Conservation (phyloP, 1,140 invertebrate species). For the Idris sp. region DNA sequence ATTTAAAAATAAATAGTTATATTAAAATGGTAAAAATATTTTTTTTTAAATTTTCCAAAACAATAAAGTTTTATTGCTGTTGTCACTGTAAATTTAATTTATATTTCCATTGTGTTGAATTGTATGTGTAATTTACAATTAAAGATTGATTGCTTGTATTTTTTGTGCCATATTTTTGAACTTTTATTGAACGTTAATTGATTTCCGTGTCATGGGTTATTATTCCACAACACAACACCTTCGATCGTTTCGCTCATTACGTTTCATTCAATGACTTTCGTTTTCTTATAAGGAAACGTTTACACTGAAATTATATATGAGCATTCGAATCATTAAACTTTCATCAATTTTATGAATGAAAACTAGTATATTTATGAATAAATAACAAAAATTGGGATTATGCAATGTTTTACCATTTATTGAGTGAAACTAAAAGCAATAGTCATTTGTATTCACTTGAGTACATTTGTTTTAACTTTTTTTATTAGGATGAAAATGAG, state of each 20-base stretch:
- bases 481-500: too few relatives aligned
- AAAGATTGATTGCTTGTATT: too few relatives aligned
- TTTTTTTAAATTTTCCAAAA: too few relatives aligned
- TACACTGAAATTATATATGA: slow-evolving; percentile 25
- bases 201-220: slow-evolving; percentile 30
- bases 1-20: too few relatives aligned
- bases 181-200: slow-evolving; percentile 32
- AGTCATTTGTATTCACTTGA: too few relatives aligned
- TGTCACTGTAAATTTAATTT: too few relatives aligned
- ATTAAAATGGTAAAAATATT: too few relatives aligned
- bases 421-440: background rate
- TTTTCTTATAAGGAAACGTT: slow-evolving; percentile 41
- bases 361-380: slow-evolving; percentile 9
- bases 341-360: slow-evolving; percentile 38
- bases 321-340: slow-evolving; percentile 33
- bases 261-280: slow-evolving; percentile 36
- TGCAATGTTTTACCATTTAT: background rate
- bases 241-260: slow-evolving; percentile 21
- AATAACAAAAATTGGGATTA: background rate
- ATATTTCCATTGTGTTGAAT: too few relatives aligned
- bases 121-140: too few relatives aligned
- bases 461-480: too few relatives aligned
- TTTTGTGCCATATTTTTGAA: too few relatives aligned
- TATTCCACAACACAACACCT: slow-evolving; percentile 17
- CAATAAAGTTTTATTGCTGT: too few relatives aligned